Evolutionary conservation across 2,113 vertebrate genomes (phyloP), one percentile per base, ranked within the genome.

Genomic region (Casuarius casuarius): DNA sequence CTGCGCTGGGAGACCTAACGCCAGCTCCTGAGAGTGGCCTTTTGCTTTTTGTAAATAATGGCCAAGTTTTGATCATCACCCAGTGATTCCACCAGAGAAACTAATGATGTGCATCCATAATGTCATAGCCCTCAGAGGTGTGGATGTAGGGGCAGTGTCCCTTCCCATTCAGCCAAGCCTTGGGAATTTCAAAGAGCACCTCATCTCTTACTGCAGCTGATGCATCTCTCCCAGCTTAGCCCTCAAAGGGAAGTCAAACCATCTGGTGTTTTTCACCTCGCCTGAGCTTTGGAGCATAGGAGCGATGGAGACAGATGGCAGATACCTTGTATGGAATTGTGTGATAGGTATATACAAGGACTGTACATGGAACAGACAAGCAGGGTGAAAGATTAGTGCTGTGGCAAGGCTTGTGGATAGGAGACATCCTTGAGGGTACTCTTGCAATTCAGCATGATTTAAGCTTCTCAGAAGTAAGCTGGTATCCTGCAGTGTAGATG

Each of bases 121-220:
- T 0, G 0, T 2, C 17, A 29, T 19, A 77, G 22, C 9, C 33
- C 84, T 31, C 38, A 49, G 65, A 87, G 35, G 9, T 18, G 8
- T 40, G 17, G 35, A 63, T 42, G 35, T 26, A 62, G 16, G 11
- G 10, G 23, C 25, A 66, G 14, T 26, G 59, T 4, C 29, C 10
- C 9, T 7, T 15, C 26, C 12, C 12, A 16, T 14, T 35, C 8
- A 63, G 38, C 9, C 26, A 73, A 71, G 25, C 12, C 17, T 42
- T 38, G 16, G 7, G 70, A 68, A 85, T 84, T 82, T 82, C 58
- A 76, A 25, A 65, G 33, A 74, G 73, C 13, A 20, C 54, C 23
- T 68, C 38, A 10, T 33, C 26, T 48, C 35, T 74, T 16, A 10
- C 13, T 31, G 12, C 28, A 7, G 7, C 16, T 65, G 31, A 6